A percentile compares a stretch with the other conserved stretches of the same genome.
These are phyloP conservation scores for Cichlasoma orientale DNA, from an alignment of 2,797 vertebrate genomes.

Conservation along the genomic window DNA sequence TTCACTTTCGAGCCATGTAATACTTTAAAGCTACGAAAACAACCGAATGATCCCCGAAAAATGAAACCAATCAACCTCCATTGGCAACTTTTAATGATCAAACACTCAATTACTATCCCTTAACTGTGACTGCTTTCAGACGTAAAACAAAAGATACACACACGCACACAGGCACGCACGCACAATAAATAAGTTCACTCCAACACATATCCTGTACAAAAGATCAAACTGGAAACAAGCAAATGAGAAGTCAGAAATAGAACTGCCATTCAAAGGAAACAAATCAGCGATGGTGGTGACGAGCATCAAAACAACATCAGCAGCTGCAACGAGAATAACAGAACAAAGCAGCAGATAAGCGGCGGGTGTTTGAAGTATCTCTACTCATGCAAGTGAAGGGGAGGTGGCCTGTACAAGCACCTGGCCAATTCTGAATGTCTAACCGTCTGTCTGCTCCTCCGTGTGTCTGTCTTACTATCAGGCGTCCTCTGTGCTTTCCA, in stretches of 20 bases:
- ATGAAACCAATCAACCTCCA: slow-evolving; percentile 20
- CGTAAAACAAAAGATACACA: slow-evolving; percentile 38
- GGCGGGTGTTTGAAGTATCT: slow-evolving; percentile 64
- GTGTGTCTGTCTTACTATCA: neutral
- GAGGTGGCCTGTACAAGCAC: slow-evolving; percentile 52
- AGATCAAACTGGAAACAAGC: slow-evolving; percentile 60
- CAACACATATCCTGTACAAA: slow-evolving; percentile 19
- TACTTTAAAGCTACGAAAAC: slow-evolving; percentile 14
- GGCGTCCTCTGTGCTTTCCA: slow-evolving; percentile 10
- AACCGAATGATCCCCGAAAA: slow-evolving; percentile 11
- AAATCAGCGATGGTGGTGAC: slow-evolving; percentile 53
- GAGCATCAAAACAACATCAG: slow-evolving; percentile 62
- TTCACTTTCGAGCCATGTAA: slow-evolving; percentile 3
- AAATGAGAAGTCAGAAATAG: slow-evolving; percentile 52
- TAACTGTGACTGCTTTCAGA: slow-evolving; percentile 33
- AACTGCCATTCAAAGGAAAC: slow-evolving; percentile 46
- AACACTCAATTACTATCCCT: slow-evolving; percentile 42
- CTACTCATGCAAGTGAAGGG: slow-evolving; percentile 68
- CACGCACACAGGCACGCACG: neutral
- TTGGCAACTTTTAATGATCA: slow-evolving; percentile 38
- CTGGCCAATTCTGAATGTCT: slow-evolving; percentile 48
- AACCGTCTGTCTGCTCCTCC: slow-evolving; percentile 10
- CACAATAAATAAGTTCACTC: slow-evolving; percentile 27
- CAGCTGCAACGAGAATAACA: slow-evolving; percentile 61
- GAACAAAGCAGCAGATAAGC: slow-evolving; percentile 67